Conservation (phyloP, 2,888 invertebrate genomes). For the Protophormia terraenovae region DNA sequence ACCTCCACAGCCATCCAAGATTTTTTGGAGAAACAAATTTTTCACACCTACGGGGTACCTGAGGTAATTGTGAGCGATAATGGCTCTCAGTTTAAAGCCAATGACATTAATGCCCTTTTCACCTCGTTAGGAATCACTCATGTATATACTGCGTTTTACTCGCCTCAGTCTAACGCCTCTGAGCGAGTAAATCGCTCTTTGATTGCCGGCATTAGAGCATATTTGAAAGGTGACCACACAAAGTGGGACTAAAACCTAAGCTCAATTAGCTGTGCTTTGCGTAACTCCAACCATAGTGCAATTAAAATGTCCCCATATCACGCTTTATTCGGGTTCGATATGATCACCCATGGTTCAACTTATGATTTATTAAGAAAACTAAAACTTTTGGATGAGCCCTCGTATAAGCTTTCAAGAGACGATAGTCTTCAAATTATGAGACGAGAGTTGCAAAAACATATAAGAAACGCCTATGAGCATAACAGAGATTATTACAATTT, state of each 20-base stretch:
- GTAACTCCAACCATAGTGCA: constrained; percentile 24
- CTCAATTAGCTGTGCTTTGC: constrained; percentile 15
- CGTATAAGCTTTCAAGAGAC: not conserved
- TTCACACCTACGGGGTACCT: constrained; percentile 71
- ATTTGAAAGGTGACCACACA: constrained; percentile 53
- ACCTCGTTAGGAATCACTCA: constrained; percentile 54
- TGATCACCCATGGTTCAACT: constrained; percentile 24
- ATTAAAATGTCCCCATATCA: constrained; percentile 27
- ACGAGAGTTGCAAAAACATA: not conserved
- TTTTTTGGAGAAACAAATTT: constrained; percentile 58
- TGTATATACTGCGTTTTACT: constrained; percentile 70
- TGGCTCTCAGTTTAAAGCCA: constrained; percentile 69
- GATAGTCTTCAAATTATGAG: not conserved
- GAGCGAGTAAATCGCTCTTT: constrained; percentile 74
- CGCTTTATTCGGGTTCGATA: constrained; percentile 22
- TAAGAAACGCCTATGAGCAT: not conserved
- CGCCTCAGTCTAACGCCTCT: constrained; percentile 74
- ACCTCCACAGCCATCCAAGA: constrained; percentile 3
- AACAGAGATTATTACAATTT: not conserved
- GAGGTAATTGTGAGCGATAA: constrained; percentile 70
- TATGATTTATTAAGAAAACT: not conserved
- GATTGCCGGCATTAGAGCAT: constrained; percentile 71
- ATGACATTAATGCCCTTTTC: constrained; percentile 54
- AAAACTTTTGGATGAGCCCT: not conserved
- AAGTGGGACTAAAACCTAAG: constrained; percentile 45